Conservation (phyloP, 2,797 vertebrate genomes). For the Falco naumanni region DNA sequence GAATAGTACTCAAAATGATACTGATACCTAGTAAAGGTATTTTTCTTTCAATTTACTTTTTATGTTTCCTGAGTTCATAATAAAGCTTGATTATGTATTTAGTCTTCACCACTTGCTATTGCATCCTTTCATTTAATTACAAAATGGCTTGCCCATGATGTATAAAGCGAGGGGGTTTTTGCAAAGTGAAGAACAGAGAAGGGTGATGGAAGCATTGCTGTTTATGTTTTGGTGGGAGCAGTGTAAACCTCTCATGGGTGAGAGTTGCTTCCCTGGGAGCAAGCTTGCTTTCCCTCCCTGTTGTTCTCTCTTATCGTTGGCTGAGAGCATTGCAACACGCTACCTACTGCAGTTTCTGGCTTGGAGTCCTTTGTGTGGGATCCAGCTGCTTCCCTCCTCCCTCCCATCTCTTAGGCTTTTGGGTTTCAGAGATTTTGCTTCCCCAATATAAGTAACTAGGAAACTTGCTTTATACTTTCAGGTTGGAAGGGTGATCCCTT, state of each 20-base stretch:
- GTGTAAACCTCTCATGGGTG: not conserved
- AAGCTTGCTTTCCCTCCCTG: not conserved
- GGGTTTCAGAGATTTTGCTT: not conserved
- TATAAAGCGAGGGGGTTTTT: not conserved
- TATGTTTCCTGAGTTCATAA: not conserved
- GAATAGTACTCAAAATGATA: not conserved
- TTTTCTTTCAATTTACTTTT: not conserved
- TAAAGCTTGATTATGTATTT: not conserved
- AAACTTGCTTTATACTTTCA: not conserved
- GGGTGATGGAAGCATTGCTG: not conserved
- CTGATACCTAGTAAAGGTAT: not conserved
- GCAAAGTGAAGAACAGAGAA: not conserved
- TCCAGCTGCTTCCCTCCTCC: not conserved
- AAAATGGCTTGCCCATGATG: not conserved
- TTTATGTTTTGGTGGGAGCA: not conserved
- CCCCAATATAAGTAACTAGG: not conserved
- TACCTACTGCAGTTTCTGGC: not conserved
- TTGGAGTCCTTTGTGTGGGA: not conserved
- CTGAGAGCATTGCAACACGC: not conserved
- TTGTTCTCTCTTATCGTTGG: not conserved
- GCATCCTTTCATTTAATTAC: not conserved
- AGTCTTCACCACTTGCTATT: not conserved
- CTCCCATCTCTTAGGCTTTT: not conserved
- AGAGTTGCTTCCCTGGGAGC: not conserved
- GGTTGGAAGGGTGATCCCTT: not conserved